These are phyloP conservation scores for Paracentrotus lividus DNA, from an alignment of 53 echinoderm and acorn worm species.

Conservation along the genomic window DNA sequence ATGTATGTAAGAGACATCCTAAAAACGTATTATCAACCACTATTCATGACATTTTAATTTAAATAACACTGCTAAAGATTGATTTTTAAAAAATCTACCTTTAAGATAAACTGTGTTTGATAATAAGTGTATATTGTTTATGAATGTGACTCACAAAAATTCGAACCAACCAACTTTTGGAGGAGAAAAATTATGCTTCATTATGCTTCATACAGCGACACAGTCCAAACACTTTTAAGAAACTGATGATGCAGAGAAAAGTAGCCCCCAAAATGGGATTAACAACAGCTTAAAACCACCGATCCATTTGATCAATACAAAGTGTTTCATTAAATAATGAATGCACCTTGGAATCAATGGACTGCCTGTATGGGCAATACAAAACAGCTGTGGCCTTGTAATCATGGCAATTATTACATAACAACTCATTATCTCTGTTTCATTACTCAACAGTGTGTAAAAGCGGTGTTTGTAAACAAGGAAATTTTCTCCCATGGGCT, in stretches of 20 bases:
- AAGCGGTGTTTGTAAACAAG: conserved; percentile 2
- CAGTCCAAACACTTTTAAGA: too few species aligned
- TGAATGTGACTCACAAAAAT: too few species aligned
- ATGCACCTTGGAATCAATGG: not conserved
- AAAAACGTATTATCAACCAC: too few species aligned
- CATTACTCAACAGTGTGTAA: not conserved
- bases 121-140: too few species aligned
- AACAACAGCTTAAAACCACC: not conserved
- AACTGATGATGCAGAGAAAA: not conserved
- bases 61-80: too few species aligned
- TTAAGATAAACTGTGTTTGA: too few species aligned
- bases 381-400: not conserved
- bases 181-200: too few species aligned
- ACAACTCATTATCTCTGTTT: not conserved
- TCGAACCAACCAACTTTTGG: too few species aligned
- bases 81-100: too few species aligned
- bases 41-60: too few species aligned
- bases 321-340: not conserved
- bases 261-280: not conserved
- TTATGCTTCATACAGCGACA: too few species aligned
- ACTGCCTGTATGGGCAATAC: not conserved
- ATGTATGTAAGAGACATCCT: too few species aligned
- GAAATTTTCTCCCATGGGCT: not conserved
- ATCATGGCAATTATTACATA: conserved; percentile 4
- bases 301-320: not conserved